Conservation (phyloP, 2,888 invertebrate species). For the Aspidiotus rigidus region DNA sequence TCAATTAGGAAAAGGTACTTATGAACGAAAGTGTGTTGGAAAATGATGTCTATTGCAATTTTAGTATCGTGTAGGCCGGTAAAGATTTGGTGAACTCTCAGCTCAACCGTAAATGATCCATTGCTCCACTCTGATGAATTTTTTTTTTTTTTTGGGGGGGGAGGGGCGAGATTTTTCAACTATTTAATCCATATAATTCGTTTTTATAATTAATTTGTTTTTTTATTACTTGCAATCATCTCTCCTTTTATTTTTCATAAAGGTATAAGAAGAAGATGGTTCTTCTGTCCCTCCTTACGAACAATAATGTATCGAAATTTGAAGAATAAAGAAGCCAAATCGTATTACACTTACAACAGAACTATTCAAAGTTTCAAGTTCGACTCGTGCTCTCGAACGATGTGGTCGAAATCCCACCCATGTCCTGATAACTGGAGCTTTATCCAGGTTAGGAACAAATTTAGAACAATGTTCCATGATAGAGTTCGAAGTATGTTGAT, state of each 20-base stretch:
- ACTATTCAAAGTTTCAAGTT: conserved; percentile 47
- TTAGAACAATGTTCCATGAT: conserved; percentile 69
- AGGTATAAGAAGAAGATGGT: too few relatives aligned
- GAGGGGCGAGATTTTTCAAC: too few relatives aligned
- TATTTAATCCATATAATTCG: too few relatives aligned
- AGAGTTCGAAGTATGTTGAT: conserved; percentile 60
- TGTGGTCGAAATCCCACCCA: conserved; percentile 77
- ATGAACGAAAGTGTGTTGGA: not conserved
- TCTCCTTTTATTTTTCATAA: too few relatives aligned
- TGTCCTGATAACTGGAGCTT: conserved; percentile 45
- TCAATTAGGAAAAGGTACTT: not conserved
- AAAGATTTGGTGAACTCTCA: too few relatives aligned
- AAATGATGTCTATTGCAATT: not conserved
- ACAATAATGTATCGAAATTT: not conserved
- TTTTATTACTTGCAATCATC: too few relatives aligned
- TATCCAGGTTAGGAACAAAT: conserved; percentile 56
- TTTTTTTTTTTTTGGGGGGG: too few relatives aligned
- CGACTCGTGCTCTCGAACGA: conserved; percentile 62
- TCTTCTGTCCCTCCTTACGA: not conserved
- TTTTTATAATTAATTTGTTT: too few relatives aligned
- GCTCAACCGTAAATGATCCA: too few relatives aligned
- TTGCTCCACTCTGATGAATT: too few relatives aligned
- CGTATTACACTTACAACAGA: conserved; percentile 35
- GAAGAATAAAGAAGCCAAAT: not conserved
- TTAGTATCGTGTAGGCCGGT: too few relatives aligned